A percentile compares a stretch with the other conserved stretches of the same genome.
Conservation (phyloP, 2,797 vertebrate species). For the Synanceia verrucosa region DNA sequence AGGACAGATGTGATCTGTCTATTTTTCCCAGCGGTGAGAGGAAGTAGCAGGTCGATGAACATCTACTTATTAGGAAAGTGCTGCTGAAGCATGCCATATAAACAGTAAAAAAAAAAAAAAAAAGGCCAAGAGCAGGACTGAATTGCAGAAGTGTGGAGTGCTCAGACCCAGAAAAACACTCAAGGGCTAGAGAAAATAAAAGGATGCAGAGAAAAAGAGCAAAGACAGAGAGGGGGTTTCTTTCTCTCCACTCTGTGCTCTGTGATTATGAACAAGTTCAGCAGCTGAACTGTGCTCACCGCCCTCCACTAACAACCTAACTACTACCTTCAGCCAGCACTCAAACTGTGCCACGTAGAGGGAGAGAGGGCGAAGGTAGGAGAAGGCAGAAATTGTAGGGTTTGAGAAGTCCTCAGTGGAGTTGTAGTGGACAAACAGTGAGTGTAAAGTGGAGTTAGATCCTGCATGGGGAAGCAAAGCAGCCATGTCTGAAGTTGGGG, state of each 20-base stretch:
- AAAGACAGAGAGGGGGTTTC: slow-evolving; percentile 13
- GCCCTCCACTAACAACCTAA: slow-evolving; percentile 65
- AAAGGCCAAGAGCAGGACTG: slow-evolving; percentile 6
- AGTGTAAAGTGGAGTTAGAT: slow-evolving; percentile 20
- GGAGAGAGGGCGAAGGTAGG: slow-evolving; percentile 14
- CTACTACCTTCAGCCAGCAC: slow-evolving; percentile 54
- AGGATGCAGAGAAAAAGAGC: slow-evolving; percentile 29
- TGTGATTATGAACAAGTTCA: slow-evolving; percentile 64
- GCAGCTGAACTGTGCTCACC: slow-evolving; percentile 45
- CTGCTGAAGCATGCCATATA: slow-evolving; percentile 7
- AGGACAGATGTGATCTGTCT: background rate
- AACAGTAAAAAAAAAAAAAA: slow-evolving; percentile 16
- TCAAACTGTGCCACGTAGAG: slow-evolving; percentile 56
- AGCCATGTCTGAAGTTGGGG: background rate
- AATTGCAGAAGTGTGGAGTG: slow-evolving; percentile 4
- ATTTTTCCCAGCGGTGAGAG: slow-evolving; percentile 4
- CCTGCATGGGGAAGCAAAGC: slow-evolving; percentile 19
- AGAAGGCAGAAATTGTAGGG: slow-evolving; percentile 53
- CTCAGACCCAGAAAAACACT: slow-evolving; percentile 38
- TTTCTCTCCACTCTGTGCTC: slow-evolving; percentile 29
- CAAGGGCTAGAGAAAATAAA: slow-evolving; percentile 32
- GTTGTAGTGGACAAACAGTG: slow-evolving; percentile 33
- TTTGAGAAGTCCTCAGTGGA: slow-evolving; percentile 28
- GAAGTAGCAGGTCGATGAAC: background rate
- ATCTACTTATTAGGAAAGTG: slow-evolving; percentile 11